Conservation (phyloP, 2,888 invertebrate genomes). For the Philonicus albiceps region DNA sequence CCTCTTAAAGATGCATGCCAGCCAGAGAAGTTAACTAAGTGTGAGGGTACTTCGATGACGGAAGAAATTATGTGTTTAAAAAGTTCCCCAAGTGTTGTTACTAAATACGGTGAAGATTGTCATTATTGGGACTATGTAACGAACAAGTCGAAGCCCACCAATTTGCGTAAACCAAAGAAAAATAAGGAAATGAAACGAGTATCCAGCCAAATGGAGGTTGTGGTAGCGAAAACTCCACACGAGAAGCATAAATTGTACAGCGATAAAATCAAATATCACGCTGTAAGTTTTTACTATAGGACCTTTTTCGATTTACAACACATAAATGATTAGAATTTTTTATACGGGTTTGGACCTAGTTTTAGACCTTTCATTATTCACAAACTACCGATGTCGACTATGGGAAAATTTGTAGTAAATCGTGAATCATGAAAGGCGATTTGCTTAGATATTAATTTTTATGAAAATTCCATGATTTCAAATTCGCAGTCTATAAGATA, state of each 20-base stretch:
- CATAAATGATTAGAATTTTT: neutral
- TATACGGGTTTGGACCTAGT: neutral
- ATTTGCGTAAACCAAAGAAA: neutral
- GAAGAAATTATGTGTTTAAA: neutral
- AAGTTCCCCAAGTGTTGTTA: neutral
- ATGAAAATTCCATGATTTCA: too few species aligned
- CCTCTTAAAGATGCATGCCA: slow-evolving; percentile 42
- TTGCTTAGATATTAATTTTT: too few species aligned
- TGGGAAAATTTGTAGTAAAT: too few species aligned
- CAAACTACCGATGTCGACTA: too few species aligned
- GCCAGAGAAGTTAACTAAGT: neutral
- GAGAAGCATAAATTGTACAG: neutral
- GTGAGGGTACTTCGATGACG: neutral
- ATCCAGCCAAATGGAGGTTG: neutral
- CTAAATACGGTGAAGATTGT: slow-evolving; percentile 1
- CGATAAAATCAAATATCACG: slow-evolving; percentile 33
- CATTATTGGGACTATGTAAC: slow-evolving; percentile 28
- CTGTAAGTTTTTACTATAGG: slow-evolving; percentile 34
- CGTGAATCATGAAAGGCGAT: too few species aligned
- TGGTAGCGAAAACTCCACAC: neutral
- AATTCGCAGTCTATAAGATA: too few species aligned
- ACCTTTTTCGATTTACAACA: neutral
- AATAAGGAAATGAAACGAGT: neutral
- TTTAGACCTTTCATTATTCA: neutral
- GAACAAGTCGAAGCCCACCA: neutral